Evolutionary conservation across 2,113 vertebrate genomes (phyloP), one percentile per base, ranked within the genome.

Genomic region (Heterochromis multidens): DNA sequence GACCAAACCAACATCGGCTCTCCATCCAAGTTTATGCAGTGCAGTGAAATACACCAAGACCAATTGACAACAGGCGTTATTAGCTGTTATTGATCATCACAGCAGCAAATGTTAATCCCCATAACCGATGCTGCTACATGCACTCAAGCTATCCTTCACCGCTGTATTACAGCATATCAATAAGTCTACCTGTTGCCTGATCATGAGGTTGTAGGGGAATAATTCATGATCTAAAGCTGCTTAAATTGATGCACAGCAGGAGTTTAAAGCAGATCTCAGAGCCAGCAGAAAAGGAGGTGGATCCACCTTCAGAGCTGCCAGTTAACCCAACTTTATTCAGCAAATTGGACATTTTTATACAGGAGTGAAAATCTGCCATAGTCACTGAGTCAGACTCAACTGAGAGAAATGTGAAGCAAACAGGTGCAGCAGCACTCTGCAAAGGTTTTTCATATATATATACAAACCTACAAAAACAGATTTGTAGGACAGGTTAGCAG

Each of bases 71-170:
- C 78, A 63, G 58, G 3, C 1, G 1, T 78, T 61, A 49, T 86
- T 52, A 59, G 78, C 62, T 52, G 35, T 70, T 84, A 84, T 81
- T 29, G 79, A 77, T 86, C 33, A 65, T 63, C 67, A 12, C 58
- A 33, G 52, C 29, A 58, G 52, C 40, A 14, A 57, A 72, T 31
- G 63, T 58, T 94, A 93, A 94, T 94, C 92, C 92, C 60, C 5
- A 17, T 7, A 84, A 77, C 33, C 13, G 29, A 93, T 93, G 87
- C 91, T 54, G 1, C 74, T 37, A 25, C 92, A 92, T 81, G 93
- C 83, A 78, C 81, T 56, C 23, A 13, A 37, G 65, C 84, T 4
- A 92, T 91, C 91, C 86, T 12, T 93, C 91, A 92, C 70, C 3
- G 65, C 63, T 62, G 82, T 82, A 29, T 84, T n/a, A 84, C 23